Evolutionary conservation across 2,888 invertebrate species (phyloP).

Genomic region (Vannuccia rotundouncinata): DNA sequence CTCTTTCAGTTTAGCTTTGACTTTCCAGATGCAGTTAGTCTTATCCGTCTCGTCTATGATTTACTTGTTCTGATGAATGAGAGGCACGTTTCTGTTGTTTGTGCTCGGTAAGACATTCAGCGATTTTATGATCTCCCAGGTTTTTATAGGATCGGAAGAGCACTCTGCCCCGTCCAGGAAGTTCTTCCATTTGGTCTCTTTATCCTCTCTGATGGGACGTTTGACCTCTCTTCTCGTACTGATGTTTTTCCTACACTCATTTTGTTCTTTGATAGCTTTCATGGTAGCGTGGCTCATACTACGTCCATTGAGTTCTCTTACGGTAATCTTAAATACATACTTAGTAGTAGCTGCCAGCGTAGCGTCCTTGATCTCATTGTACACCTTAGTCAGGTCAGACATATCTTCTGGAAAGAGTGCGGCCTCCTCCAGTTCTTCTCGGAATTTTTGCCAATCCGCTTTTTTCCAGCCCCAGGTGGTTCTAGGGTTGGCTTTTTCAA

Average conservation of each 20-base stretch:
- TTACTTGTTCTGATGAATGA: not conserved
- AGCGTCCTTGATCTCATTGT: not conserved
- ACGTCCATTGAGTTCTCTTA: not conserved
- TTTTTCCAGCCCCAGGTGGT: not conserved
- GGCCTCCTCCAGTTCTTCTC: too few relatives aligned
- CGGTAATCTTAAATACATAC: not conserved
- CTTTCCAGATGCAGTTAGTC: not conserved
- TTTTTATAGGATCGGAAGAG: not conserved
- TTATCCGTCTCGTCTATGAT: not conserved
- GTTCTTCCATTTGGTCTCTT: not conserved
- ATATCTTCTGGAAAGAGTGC: not conserved
- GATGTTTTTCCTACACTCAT: not conserved
- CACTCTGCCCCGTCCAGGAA: not conserved
- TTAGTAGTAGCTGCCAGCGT: not conserved
- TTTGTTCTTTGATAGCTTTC: conserved; percentile 10
- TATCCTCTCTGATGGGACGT: not conserved
- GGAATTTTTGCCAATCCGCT: not conserved
- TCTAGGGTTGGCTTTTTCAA: not conserved
- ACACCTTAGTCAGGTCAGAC: not conserved
- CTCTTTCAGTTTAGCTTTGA: conserved; percentile 2
- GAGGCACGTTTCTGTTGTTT: not conserved
- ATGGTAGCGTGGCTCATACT: not conserved
- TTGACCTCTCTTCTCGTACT: conserved; percentile 1
- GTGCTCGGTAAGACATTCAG: not conserved
- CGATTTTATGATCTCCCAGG: too few relatives aligned